phyloP scores from a whole-genome alignment of 2,113 vertebrate species.

The Spermophilus dauricus region DNA sequence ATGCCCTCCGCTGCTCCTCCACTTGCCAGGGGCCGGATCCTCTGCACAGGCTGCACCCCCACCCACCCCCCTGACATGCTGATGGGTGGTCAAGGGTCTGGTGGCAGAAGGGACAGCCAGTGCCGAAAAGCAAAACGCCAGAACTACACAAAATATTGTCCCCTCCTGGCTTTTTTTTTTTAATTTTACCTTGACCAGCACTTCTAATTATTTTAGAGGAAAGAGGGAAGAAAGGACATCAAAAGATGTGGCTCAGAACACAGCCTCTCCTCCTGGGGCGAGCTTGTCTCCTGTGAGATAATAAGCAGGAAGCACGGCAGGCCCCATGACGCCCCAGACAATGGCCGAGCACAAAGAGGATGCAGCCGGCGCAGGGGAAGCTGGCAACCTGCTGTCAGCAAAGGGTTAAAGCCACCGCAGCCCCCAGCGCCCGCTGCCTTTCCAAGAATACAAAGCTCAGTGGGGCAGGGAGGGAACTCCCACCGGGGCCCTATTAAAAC shows the following conservation, averaged over 20 bases:
- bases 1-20: neutral
- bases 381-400: constrained; percentile 66
- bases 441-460: constrained; percentile 93
- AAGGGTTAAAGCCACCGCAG: constrained; percentile 89
- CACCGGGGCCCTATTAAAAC: constrained; percentile 91
- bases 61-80: constrained; percentile 80
- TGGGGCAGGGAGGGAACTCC: constrained; percentile 91
- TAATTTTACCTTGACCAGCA: constrained; percentile 76
- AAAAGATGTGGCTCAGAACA: constrained; percentile 75
- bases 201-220: constrained; percentile 87
- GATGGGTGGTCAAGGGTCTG: constrained; percentile 85
- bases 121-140: constrained; percentile 73
- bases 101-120: constrained; percentile 68
- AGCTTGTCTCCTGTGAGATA: constrained; percentile 6
- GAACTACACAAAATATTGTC: neutral
- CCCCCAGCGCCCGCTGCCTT: constrained; percentile 90
- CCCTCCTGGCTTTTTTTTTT: constrained; percentile 70
- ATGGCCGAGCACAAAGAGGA: constrained; percentile 70
- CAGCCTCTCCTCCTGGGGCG: constrained; percentile 49
- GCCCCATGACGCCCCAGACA: constrained; percentile 62
- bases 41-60: constrained; percentile 39
- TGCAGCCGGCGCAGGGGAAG: neutral
- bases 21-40: neutral
- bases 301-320: constrained; percentile 68
- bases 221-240: constrained; percentile 79